Conservation (phyloP, 2,888 invertebrate genomes). For the Myopa testacea region DNA sequence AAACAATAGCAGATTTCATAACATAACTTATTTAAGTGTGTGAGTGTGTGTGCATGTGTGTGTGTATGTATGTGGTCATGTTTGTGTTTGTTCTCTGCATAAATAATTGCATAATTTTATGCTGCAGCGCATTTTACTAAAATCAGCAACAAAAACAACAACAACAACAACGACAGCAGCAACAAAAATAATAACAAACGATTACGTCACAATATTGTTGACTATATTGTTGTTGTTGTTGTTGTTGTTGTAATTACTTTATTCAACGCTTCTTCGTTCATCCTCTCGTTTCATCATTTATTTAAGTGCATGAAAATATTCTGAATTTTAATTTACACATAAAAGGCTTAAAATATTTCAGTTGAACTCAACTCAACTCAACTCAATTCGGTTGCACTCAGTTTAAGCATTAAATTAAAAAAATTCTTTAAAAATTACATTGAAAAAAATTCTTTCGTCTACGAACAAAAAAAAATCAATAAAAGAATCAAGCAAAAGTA, state of each 20-base stretch:
- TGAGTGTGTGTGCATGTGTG: background rate
- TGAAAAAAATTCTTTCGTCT: too few relatives aligned
- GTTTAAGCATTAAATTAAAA: too few relatives aligned
- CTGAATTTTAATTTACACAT: too few relatives aligned
- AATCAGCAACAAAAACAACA: background rate
- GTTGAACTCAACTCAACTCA: too few relatives aligned
- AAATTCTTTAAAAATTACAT: too few relatives aligned
- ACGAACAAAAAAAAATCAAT: too few relatives aligned
- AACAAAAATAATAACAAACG: background rate
- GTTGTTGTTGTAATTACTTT: background rate
- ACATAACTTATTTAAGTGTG: background rate
- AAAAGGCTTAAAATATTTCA: too few relatives aligned
- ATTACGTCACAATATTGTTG: background rate
- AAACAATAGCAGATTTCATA: background rate
- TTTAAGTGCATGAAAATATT: too few relatives aligned
- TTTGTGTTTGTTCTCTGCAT: conserved; percentile 11
- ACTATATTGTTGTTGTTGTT: background rate
- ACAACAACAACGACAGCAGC: background rate
- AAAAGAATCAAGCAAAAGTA: too few relatives aligned
- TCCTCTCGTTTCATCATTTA: too few relatives aligned
- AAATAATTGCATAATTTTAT: conserved; percentile 20
- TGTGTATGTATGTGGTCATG: background rate
- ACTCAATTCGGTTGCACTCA: too few relatives aligned
- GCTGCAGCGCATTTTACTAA: background rate
- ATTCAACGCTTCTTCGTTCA: background rate